Conservation (phyloP, 2,113 vertebrate species). For the Geococcyx californianus region DNA sequence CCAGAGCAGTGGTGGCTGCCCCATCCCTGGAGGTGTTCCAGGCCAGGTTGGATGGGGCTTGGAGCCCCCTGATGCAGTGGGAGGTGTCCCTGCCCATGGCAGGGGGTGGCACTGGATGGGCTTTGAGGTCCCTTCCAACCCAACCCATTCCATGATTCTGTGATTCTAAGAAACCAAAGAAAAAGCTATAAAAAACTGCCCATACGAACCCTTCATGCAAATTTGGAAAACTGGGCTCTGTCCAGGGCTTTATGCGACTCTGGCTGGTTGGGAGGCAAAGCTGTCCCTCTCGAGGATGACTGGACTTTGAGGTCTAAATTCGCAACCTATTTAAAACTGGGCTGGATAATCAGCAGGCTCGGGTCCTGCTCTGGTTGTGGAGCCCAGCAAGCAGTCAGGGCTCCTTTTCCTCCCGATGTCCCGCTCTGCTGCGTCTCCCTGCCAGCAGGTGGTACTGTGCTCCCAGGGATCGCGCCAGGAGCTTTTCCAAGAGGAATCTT, state of each 20-base stretch:
- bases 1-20: no score
- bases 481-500: neutral
- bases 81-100: no score
- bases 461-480: neutral
- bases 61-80: no score
- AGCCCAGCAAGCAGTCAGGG: fast-evolving
- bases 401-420: fast-evolving
- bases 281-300: neutral
- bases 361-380: fast-evolving
- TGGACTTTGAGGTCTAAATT: neutral
- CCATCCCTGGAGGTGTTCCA: no score
- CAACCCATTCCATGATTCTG: no score
- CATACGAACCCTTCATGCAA: neutral
- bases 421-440: neutral
- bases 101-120: no score
- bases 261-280: neutral
- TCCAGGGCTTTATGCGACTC: neutral
- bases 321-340: fast-evolving
- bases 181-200: neutral
- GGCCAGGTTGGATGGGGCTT: no score
- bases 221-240: neutral
- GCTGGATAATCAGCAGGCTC: fast-evolving
- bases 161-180: neutral
- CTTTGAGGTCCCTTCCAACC: no score
- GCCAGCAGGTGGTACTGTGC: constrained; percentile 60